Evolutionary conservation across 2,113 vertebrate species (phyloP).

Genomic region (Peucedramus taeniatus): DNA sequence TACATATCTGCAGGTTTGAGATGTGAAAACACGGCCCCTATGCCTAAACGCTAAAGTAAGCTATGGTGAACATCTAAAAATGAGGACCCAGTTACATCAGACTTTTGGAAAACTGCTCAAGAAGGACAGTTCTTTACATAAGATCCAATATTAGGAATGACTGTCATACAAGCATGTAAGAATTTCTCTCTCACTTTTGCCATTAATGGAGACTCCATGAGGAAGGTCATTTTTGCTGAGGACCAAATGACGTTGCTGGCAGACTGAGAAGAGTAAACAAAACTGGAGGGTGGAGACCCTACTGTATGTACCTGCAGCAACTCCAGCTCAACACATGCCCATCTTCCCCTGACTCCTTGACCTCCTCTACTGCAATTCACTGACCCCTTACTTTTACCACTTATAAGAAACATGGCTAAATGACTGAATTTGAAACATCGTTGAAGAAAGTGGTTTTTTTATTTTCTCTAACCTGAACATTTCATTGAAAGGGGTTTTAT

Average conservation of each 20-base stretch:
- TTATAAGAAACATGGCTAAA: background rate
- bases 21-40: background rate
- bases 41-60: background rate
- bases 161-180: background rate
- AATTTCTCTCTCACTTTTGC: background rate
- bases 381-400: background rate
- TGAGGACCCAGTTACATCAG: background rate
- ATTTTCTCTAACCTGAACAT: background rate
- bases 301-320: background rate
- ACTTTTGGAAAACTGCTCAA: background rate
- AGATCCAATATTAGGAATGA: background rate
- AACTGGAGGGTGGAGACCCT: background rate
- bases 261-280: background rate
- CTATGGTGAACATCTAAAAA: background rate
- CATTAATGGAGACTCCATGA: background rate
- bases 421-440: background rate
- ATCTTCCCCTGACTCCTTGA: background rate
- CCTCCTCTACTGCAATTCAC: background rate
- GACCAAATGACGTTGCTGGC: background rate
- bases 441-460: background rate
- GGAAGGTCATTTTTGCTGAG: background rate
- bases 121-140: background rate
- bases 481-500: background rate
- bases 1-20: background rate
- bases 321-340: background rate